These are phyloP conservation scores for Clanis bilineata DNA, from an alignment of 2,888 invertebrate genomes.

Conservation along the genomic window DNA sequence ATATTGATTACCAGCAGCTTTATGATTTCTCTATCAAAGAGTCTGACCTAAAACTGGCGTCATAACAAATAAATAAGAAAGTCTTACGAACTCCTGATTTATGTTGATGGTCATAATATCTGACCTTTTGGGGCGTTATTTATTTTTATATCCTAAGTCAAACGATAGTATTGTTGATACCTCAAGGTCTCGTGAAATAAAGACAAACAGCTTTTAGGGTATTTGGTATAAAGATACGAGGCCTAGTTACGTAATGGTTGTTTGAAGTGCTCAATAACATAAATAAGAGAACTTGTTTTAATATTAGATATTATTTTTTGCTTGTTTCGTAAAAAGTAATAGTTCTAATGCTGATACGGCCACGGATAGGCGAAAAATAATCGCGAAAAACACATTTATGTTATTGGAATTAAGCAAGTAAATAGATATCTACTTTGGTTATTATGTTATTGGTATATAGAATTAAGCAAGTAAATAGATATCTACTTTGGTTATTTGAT, in stretches of 20 bases:
- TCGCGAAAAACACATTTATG: too few species aligned
- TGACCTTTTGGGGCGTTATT: conserved; percentile 43
- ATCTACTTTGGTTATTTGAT: too few species aligned
- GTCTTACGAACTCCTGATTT: conserved; percentile 42
- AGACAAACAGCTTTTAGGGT: conserved; percentile 7
- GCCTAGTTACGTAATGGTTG: background rate
- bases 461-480: too few species aligned
- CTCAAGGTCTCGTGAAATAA: conserved; percentile 23
- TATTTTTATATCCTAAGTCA: conserved; percentile 41
- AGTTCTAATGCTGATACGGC: too few species aligned
- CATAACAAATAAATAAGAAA: conserved; percentile 40
- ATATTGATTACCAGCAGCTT: background rate
- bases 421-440: too few species aligned
- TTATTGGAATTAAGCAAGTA: too few species aligned
- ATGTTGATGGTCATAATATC: conserved; percentile 41
- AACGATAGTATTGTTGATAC: conserved; percentile 37
- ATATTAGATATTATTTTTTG: too few species aligned
- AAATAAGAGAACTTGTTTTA: too few species aligned
- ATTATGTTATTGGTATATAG: too few species aligned
- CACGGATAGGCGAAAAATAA: too few species aligned
- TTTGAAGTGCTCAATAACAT: background rate
- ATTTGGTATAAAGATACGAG: background rate
- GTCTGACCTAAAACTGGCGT: conserved; percentile 23
- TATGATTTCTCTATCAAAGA: conserved; percentile 1
- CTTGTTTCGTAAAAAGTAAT: too few species aligned